Base-by-base conservation (phyloP, 2,113 vertebrate species). In the Psophia crepitans region DNA sequence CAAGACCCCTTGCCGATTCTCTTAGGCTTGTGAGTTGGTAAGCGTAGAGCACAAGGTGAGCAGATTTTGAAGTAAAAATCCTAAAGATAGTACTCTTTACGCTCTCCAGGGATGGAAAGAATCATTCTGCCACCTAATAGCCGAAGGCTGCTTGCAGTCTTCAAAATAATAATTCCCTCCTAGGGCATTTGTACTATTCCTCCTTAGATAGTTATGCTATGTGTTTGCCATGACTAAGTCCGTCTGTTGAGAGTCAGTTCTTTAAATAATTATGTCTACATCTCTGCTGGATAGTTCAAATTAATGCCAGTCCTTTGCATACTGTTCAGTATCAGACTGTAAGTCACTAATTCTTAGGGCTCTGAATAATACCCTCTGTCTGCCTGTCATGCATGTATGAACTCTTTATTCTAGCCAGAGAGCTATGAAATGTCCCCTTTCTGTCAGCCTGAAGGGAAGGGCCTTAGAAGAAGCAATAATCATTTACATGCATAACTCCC, bases 351-450 rank as follows among this genome's bases (percentile, higher is more conserved):
- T 82, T 94, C 81, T 87, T 94, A 12, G 27, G 13, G 87, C 77
- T 87, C 69, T 94, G 65, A 95, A 95, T 95, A 74, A 71, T 21
- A 15, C 73, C 57, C 93, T 95, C 91, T 95, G 96, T 96, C 78
- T 71, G 73, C 48, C 64, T 51, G 2, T 49, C 64, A 2, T 5
- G 21, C 33, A 3, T 90, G 32, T 89, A 48, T 77, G 73, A 43
- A 56, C 80, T 28, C 95, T 93, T 95, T 93, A 81, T 95, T 82
- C 90, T 2, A 1, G 33, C n/a, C 53, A 32, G 81, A 73, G 77
- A 32, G 41, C 61, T 46, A 19, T 56, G 71, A 54, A 65, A 46
- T 12, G 53, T 48, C 87, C 79, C 69, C 6, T 12, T 60, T 93
- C 88, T 16, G 2, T 26, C 75, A 6, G 76, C 81, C 84, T 27